A percentile compares a stretch with the other conserved stretches of the same genome.
These are phyloP conservation scores for Arenaria interpres DNA, from an alignment of 2,113 vertebrate genomes.

Conservation along the genomic window DNA sequence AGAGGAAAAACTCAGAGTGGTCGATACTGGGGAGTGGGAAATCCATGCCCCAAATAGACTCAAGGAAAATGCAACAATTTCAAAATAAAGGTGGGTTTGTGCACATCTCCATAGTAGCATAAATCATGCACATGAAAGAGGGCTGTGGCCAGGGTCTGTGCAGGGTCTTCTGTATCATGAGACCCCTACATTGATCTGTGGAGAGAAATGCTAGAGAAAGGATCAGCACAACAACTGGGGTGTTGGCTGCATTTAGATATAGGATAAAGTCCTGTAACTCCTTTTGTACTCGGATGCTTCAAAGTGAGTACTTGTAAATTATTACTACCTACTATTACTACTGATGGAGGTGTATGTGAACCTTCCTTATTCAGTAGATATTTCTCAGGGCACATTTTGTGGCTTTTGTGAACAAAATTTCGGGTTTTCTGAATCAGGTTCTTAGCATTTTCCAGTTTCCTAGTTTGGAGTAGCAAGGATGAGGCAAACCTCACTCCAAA, in stretches of 20 bases:
- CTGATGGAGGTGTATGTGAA: neutral
- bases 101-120: neutral
- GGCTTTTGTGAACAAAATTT: neutral
- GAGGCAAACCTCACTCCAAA: neutral
- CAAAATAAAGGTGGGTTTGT: neutral
- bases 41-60: neutral
- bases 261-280: neutral
- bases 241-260: neutral
- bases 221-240: neutral
- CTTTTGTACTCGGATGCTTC: neutral
- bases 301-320: neutral
- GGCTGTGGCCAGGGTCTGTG: too few relatives aligned
- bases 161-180: neutral
- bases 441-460: neutral
- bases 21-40: neutral
- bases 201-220: neutral
- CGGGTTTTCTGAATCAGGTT: neutral
- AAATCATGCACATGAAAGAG: neutral
- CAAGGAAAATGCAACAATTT: neutral
- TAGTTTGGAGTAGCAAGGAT: neutral
- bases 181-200: neutral
- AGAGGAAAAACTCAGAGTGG: neutral
- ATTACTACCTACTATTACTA: neutral
- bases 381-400: neutral
- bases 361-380: neutral